These are phyloP conservation scores for Bombus sibiricus DNA, from an alignment of 1,140 invertebrate species.

Conservation along the genomic window DNA sequence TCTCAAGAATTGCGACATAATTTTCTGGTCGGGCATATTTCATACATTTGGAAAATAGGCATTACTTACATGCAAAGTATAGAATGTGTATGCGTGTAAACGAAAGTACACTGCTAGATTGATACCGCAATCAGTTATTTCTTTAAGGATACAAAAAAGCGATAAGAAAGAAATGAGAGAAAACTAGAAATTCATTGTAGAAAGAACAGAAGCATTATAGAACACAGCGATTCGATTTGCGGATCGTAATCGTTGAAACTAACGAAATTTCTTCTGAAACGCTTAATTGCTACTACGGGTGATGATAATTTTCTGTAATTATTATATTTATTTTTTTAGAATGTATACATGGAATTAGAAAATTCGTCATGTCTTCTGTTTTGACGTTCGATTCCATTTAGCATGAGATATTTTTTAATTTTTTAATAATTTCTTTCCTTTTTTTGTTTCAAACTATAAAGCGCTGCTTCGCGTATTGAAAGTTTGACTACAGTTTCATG, in stretches of 20 bases:
- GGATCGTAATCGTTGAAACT: background rate
- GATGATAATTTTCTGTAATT: constrained; percentile 25
- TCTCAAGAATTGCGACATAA: constrained; percentile 30
- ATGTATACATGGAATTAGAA: background rate
- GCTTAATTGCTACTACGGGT: constrained; percentile 10
- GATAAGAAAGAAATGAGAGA: constrained; percentile 1
- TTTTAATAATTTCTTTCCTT: background rate
- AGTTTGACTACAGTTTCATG: background rate
- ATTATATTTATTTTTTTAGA: constrained; percentile 25
- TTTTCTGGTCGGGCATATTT: constrained; percentile 53
- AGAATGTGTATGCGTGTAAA: constrained; percentile 86
- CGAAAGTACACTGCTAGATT: constrained; percentile 56
- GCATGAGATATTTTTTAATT: background rate
- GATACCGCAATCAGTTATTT: constrained; percentile 36
- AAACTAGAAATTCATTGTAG: background rate
- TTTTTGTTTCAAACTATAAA: background rate
- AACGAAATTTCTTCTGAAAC: constrained; percentile 10
- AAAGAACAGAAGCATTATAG: background rate
- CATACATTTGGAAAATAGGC: constrained; percentile 87
- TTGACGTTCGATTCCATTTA: background rate
- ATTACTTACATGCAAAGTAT: constrained; percentile 95
- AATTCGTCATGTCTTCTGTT: background rate
- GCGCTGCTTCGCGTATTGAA: constrained; percentile 13
- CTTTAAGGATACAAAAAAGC: constrained; percentile 31
- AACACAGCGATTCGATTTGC: background rate